A percentile compares a stretch with the other conserved stretches of the same genome.
phyloP scores from a whole-genome alignment of 2,113 vertebrate species.

The Natator depressus region DNA sequence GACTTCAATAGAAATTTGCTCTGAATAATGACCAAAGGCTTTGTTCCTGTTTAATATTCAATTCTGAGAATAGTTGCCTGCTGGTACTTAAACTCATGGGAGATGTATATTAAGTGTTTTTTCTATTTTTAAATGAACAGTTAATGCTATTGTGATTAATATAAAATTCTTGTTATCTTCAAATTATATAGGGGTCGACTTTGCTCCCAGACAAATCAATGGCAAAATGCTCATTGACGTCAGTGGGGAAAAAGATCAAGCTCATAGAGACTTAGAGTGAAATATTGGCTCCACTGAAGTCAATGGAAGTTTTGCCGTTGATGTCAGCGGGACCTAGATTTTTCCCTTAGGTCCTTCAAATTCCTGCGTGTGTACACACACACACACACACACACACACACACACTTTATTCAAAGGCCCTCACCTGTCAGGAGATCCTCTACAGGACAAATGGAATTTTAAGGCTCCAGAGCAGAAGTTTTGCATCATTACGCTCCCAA shows the following conservation, averaged over 20 bases:
- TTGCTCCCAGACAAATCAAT: not conserved
- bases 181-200: not conserved
- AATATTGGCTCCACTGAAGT: too few species aligned
- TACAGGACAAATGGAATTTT: not conserved
- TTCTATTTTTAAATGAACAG: not conserved
- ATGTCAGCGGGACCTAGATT: not conserved
- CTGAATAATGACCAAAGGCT: not conserved
- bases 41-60: not conserved
- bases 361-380: not conserved
- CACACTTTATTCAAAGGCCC: too few species aligned
- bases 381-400: not conserved
- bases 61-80: not conserved
- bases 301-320: slow-evolving; percentile 25
- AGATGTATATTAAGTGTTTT: not conserved
- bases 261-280: too few species aligned
- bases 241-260: not conserved
- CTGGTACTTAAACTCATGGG: not conserved
- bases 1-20: not conserved
- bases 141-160: not conserved
- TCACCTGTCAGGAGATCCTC: not conserved
- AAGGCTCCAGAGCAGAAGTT: not conserved
- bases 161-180: slow-evolving; percentile 21
- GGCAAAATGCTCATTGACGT: not conserved
- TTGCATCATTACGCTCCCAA: not conserved
- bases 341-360: not conserved